Evolutionary conservation across 2,888 invertebrate species (phyloP), one percentile per base, ranked within the genome.

Genomic region (Caenorhabditis panamensis): DNA sequence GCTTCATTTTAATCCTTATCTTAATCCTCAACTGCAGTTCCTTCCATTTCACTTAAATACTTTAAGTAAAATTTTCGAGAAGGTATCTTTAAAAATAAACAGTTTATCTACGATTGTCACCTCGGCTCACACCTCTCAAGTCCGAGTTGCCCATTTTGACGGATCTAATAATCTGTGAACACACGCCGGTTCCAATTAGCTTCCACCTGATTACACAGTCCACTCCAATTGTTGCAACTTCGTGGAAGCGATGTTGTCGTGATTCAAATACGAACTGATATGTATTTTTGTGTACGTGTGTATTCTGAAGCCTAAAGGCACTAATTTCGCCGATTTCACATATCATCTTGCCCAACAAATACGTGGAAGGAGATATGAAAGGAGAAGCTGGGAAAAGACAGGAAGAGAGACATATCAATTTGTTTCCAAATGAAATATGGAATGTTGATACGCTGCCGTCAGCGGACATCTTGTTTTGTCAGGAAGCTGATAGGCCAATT

Each of bases 181-280:
- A 22, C n/a, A 26, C 26, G 31, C 54, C 28, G 31, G 31, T 56
- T 56, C 62, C 54, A 41, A 71, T 62, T 62, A 63, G 47, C 58
- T 72, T 72, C 72, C 72, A 64, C 72, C 37, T 58, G 72, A 72
- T 72, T 72, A 64, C 63, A 56, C 72, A 72, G 63, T 64, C 56
- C 56, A 11, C 51, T 8, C 8, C 26, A 31, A 28, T 16, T 22
- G 53, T 59, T 59, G 59, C 59, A 24, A 24, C 37, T 59, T 24
- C 41, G 0, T n/a, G 3, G 28, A 28, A 28, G 28, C 2, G 54
- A 54, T 22, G 26, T 24, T 20, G 36, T 8, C 24, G 26, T 61
- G 61, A 61, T 61, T 61, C 47, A 47, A 61, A 61, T 61, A 47
- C n/a, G 47, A 61, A 61, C 61, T 61, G 61, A 61, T 61, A 61